Conservation (phyloP, 2,888 invertebrate species). For the Zele albiditarsus region DNA sequence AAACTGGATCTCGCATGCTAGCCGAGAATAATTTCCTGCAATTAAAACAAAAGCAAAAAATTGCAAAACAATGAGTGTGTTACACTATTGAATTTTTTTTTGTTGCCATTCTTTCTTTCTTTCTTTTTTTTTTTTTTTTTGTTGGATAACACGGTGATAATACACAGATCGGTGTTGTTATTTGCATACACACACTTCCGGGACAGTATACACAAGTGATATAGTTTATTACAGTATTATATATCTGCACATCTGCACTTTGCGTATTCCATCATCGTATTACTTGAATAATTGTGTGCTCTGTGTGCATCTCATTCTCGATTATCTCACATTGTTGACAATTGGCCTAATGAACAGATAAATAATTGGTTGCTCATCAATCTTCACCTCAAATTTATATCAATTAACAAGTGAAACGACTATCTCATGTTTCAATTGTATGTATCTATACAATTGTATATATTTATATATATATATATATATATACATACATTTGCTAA, state of each 20-base stretch:
- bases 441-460: neutral
- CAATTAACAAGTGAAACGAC: neutral
- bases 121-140: constrained; percentile 22
- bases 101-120: constrained; percentile 6
- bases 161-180: neutral
- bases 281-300: neutral
- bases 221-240: neutral
- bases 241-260: neutral
- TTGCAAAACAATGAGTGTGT: constrained; percentile 29
- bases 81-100: constrained; percentile 30
- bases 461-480: neutral
- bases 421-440: neutral
- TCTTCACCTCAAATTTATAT: neutral
- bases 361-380: neutral
- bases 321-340: constrained; percentile 9
- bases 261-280: neutral
- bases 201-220: neutral
- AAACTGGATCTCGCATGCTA: constrained; percentile 97
- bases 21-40: constrained; percentile 95
- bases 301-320: neutral
- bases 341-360: constrained; percentile 9
- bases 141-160: constrained; percentile 13
- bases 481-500: neutral
- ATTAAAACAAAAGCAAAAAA: constrained; percentile 61
- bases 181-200: neutral